phyloP scores from a whole-genome alignment of 2,797 vertebrate species.

The Betta splendens region DNA sequence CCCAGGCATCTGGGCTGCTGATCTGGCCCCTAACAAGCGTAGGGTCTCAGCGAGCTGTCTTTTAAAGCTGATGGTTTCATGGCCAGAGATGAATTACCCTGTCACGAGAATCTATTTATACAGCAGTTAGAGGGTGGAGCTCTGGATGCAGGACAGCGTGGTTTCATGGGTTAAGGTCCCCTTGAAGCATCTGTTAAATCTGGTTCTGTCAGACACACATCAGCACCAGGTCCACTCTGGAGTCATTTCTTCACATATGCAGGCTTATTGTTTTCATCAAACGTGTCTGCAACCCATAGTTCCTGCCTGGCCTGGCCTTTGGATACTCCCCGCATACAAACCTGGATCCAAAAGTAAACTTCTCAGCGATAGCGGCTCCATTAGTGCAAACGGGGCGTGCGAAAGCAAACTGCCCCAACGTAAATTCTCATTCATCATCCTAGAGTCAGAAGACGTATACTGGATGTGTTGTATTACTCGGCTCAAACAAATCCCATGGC shows the following conservation, averaged over 20 bases:
- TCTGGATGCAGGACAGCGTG: slow-evolving; percentile 87
- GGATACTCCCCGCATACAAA: slow-evolving; percentile 31
- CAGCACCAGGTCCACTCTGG: slow-evolving; percentile 70
- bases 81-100: slow-evolving; percentile 96
- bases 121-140: slow-evolving; percentile 89
- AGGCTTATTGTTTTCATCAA: slow-evolving; percentile 40
- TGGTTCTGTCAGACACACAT: slow-evolving; percentile 80
- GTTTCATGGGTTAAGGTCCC: slow-evolving; percentile 91
- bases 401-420: slow-evolving; percentile 64
- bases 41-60: slow-evolving; percentile 91
- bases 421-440: slow-evolving; percentile 73
- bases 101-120: slow-evolving; percentile 97
- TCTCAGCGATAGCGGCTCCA: slow-evolving; percentile 60
- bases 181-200: slow-evolving; percentile 88
- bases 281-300: slow-evolving; percentile 20
- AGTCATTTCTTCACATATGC: slow-evolving; percentile 46
- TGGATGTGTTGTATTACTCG: slow-evolving; percentile 65
- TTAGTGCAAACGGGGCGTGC: slow-evolving; percentile 66
- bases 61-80: slow-evolving; percentile 96
- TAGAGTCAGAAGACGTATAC: slow-evolving; percentile 48
- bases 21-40: slow-evolving; percentile 95
- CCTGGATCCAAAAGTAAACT: slow-evolving; percentile 55
- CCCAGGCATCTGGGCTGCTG: slow-evolving; percentile 92
- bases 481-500: slow-evolving; percentile 73
- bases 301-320: slow-evolving; percentile 27